Base-by-base conservation (phyloP, 2,113 vertebrate species). In the Cottus gobio region DNA sequence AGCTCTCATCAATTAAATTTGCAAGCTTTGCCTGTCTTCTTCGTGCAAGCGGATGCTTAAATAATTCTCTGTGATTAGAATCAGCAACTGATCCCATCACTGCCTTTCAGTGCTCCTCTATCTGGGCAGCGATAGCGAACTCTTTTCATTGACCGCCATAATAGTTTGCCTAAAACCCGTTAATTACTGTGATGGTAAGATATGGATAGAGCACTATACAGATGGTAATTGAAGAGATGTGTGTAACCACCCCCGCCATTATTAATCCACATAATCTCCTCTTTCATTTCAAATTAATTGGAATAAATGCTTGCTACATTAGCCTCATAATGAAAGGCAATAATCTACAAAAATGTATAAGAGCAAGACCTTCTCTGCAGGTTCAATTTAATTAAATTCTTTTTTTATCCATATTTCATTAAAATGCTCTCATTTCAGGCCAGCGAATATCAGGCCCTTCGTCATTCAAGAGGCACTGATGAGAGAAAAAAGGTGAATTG, bases 261-360 rank as follows among this genome's bases (percentile, higher is more conserved):
- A 96, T 96, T 95, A 95, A 95, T 95, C 93, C 91, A 93, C 92
- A 93, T 96, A 94, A 96, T 96, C 96, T 96, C 94, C 91, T 94
- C 94, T 96, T 95, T 96, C 94, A 96, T 96, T 96, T 94, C 91
- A 92, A 91, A 95, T 95, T 96, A 95, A 97, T 96, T 96, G 95
- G 95, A 96, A 96, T 96, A 95, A 97, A 96, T 96, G 95, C 95
- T 95, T 95, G 95, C 94, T 95, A 96, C 95, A 96, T 96, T 97
- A 97, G 96, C 93, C 94, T 71, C 93, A 94, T 96, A 96, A 95
- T 96, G 94, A 92, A 94, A 95, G 94, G 94, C 81, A 95, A 95
- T 96, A 95, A 96, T 96, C 95, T 96, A 92, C 91, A 7, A 73
- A 80, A 92, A 95, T 95, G 95, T 93, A 93, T 91, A 95, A 94